A percentile compares a stretch with the other conserved stretches of the same genome.
phyloP scores from a whole-genome alignment of 2,113 vertebrate genomes.

The Cyprichromis sp. region DNA sequence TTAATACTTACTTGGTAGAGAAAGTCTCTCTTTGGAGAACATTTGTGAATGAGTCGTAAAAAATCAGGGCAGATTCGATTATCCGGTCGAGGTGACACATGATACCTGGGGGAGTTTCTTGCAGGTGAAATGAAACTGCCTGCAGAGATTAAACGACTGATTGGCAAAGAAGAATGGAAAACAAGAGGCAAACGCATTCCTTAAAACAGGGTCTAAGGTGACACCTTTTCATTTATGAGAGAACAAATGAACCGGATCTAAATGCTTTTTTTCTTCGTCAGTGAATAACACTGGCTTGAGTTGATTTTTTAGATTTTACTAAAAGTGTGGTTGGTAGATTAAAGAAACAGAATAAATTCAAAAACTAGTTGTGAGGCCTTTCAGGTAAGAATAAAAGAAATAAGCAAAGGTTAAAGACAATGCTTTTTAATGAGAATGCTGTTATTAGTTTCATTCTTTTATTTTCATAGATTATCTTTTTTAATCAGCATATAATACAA shows the following conservation, averaged over 20 bases:
- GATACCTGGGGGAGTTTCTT: neutral
- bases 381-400: neutral
- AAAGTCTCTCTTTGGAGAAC: neutral
- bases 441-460: neutral
- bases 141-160: neutral
- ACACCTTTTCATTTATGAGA: neutral
- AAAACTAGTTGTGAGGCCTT: neutral
- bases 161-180: neutral
- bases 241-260: neutral
- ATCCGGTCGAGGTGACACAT: neutral
- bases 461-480: neutral
- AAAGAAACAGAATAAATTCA: neutral
- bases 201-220: neutral
- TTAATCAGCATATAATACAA: neutral
- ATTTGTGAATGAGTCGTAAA: neutral
- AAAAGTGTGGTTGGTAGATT: fast-evolving
- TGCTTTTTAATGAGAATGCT: neutral
- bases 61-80: neutral
- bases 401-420: neutral
- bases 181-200: neutral
- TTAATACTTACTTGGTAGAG: neutral
- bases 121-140: neutral
- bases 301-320: neutral
- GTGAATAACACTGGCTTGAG: neutral
- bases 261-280: too few species aligned